These are phyloP conservation scores for Collichthys lucidus DNA, from an alignment of 2,113 vertebrate genomes.

Conservation along the genomic window DNA sequence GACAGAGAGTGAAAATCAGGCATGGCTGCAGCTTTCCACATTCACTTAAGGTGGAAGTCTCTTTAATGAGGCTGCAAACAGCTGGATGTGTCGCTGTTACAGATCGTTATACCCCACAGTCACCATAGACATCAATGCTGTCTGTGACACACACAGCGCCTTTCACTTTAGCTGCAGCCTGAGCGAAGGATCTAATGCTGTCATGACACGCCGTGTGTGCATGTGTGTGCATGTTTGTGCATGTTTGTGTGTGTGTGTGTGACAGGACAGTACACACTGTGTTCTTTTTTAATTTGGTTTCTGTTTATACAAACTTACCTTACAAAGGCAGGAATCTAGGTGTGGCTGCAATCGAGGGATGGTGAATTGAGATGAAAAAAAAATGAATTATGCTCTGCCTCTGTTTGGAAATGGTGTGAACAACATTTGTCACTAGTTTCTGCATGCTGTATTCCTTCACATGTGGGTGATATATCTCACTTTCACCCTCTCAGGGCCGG, in stretches of 20 bases:
- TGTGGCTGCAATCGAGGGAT: constrained; percentile 14
- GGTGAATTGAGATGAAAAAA: not conserved
- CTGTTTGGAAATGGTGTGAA: constrained; percentile 1
- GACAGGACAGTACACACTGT: not conserved
- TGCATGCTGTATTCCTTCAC: not conserved
- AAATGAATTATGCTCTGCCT: not conserved
- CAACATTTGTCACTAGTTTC: not conserved
- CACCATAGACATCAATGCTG: not conserved
- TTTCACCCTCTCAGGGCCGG: constrained; percentile 46
- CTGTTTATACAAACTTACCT: constrained; percentile 12
- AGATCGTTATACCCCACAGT: not conserved
- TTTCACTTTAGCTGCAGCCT: not conserved
- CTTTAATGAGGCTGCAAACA: not conserved
- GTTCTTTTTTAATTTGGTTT: not conserved
- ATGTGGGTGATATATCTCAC: not conserved
- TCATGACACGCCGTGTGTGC: constrained; percentile 2
- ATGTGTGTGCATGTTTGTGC: not conserved
- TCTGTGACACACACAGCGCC: not conserved
- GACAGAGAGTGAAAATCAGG: not conserved
- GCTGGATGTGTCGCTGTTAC: constrained; percentile 2
- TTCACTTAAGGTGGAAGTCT: not conserved
- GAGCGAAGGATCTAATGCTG: constrained; percentile 14
- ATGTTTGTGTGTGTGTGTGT: constrained; percentile 22
- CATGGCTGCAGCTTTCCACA: constrained; percentile 25
- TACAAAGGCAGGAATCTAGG: constrained; percentile 29